Evolutionary conservation across 2,113 vertebrate species (phyloP).

Genomic region (Leucoraja erinaceus): DNA sequence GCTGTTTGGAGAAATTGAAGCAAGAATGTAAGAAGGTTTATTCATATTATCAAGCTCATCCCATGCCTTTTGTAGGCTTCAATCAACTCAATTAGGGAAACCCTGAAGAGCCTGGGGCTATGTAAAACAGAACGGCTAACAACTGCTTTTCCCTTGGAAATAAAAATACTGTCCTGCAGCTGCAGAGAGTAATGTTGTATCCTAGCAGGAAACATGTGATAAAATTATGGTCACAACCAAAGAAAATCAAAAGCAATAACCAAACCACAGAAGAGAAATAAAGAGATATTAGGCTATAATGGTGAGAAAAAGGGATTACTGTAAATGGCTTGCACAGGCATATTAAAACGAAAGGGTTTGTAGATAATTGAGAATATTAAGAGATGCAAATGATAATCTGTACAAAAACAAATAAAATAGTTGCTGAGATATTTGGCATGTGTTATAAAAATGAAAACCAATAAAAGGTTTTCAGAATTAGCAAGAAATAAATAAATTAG

Average conservation of each 20-base stretch:
- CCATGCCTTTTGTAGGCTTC: not conserved
- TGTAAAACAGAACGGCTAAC: not conserved
- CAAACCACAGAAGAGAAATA: not conserved
- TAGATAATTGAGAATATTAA: not conserved
- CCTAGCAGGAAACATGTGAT: not conserved
- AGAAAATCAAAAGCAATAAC: not conserved
- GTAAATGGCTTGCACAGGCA: not conserved
- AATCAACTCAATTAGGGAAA: not conserved
- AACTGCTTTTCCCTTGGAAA: not conserved
- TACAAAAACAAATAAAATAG: not conserved
- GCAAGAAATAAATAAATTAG: not conserved
- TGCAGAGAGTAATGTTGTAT: not conserved
- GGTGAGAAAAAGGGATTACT: not conserved
- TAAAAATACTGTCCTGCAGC: not conserved
- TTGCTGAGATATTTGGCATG: not conserved
- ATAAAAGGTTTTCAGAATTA: not conserved
- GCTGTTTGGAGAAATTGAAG: not conserved
- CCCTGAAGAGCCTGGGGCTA: not conserved
- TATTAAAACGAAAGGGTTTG: not conserved
- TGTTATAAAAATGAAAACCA: not conserved
- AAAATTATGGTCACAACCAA: not conserved
- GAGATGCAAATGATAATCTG: not conserved
- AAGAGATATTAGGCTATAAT: not conserved
- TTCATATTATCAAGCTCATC: not conserved
- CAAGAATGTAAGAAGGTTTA: not conserved